Base-by-base conservation (phyloP, 1,140 invertebrate genomes). In the Drosophila elegans region DNA sequence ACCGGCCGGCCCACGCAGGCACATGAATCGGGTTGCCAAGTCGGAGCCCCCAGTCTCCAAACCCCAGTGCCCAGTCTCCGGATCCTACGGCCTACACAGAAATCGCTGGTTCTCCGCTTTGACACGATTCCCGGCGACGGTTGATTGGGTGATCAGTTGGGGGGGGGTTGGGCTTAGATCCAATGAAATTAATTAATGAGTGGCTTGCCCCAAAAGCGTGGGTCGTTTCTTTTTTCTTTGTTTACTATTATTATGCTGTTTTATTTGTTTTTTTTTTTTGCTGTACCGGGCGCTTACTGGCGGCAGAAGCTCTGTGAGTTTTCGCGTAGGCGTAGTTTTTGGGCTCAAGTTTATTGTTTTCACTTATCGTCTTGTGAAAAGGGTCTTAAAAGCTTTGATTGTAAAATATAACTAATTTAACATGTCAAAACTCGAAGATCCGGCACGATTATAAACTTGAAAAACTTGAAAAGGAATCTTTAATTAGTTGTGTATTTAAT, bases 121-220 rank as follows among this genome's bases (percentile, higher is more conserved):
- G 76, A 76, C 80, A 83, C 80, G 80, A 78, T 56, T 71, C 42
- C 55, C 52, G 42, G 11, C 34, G 29, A 55, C 27, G 13, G 44
- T 34, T 51, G 48, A 52, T 51, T 12, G 38, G 42, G 11, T 10
- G 57, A 10, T n/a, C 11, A 21, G 16, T 21, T 21, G 16, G 13
- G 60, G 41, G 59, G 51, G 36, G 39, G 51, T 29, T 52, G 42
- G 51, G 62, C 62, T 61, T 72, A 60, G 61, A 84, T 76, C 79
- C 80, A 84, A 85, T 84, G 62, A 85, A 85, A 85, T 80, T 80
- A 84, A 85, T 84, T 83, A 83, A 71, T 71, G 42, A 71, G 39
- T 71, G 34, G 48, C 41, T 34, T 54, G 27, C n/a, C 51, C 42
- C 36, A 32, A 13, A 55, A 36, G 67, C 68, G 68, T 72, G 68